Evolutionary conservation across 2,797 vertebrate genomes (phyloP).

Genomic region (Synanceia verrucosa): DNA sequence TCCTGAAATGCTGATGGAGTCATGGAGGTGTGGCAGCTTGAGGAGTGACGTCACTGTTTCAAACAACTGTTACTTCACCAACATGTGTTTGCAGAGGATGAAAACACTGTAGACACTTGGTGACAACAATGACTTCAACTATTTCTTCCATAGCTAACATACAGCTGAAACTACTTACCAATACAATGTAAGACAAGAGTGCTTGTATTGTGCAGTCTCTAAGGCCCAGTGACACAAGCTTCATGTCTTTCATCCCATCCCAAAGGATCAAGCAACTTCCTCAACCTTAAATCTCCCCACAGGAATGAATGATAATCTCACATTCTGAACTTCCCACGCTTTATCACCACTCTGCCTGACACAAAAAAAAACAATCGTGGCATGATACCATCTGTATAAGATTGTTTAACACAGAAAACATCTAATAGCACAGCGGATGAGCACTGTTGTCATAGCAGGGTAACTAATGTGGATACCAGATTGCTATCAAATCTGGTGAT

Average conservation of each 20-base stretch:
- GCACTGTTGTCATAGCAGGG: constrained; percentile 60
- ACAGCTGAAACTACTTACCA: constrained; percentile 20
- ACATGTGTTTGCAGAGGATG: not conserved
- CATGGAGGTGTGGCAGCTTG: constrained; percentile 20
- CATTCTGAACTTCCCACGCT: constrained; percentile 46
- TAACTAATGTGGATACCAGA: constrained; percentile 65
- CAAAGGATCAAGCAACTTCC: constrained; percentile 45
- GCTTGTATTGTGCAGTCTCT: constrained; percentile 36
- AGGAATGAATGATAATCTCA: constrained; percentile 61
- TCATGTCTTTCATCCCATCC: constrained; percentile 57
- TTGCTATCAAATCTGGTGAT: constrained; percentile 64
- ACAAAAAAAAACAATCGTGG: constrained; percentile 52
- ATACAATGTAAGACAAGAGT: constrained; percentile 24
- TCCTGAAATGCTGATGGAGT: constrained; percentile 32
- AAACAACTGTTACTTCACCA: constrained; percentile 3
- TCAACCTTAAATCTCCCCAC: constrained; percentile 56
- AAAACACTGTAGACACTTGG: not conserved
- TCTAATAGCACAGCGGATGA: constrained; percentile 58
- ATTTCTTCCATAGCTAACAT: not conserved
- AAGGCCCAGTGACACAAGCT: constrained; percentile 37
- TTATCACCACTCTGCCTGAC: constrained; percentile 58
- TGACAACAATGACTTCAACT: not conserved
- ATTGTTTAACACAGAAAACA: constrained; percentile 58
- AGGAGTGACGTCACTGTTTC: constrained; percentile 5
- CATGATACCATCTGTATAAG: constrained; percentile 60